Conservation (phyloP, 2,888 invertebrate species). For the Lamellibrachia satsuma region DNA sequence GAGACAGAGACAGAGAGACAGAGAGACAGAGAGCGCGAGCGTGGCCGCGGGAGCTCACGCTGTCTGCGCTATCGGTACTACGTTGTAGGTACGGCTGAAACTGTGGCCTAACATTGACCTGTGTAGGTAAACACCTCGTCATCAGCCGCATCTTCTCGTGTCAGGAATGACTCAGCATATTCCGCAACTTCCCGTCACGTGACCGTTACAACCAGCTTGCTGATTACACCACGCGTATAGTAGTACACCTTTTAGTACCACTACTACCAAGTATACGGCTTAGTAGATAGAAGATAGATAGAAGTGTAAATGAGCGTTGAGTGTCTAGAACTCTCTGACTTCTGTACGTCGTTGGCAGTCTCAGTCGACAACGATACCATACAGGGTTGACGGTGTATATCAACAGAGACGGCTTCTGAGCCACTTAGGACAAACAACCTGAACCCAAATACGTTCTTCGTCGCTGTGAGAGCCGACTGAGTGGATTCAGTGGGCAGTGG, state of each 20-base stretch:
- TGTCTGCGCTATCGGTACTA: neutral
- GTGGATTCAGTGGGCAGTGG: too few species aligned
- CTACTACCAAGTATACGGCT: neutral
- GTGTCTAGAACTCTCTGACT: neutral
- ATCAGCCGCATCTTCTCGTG: neutral
- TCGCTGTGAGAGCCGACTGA: neutral
- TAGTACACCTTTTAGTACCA: neutral
- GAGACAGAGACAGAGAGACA: neutral
- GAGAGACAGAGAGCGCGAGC: neutral
- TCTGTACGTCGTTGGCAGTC: neutral
- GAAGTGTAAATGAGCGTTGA: neutral
- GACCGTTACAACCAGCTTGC: neutral
- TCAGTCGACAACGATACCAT: neutral
- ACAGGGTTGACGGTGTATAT: neutral
- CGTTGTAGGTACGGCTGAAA: neutral
- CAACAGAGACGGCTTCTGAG: neutral
- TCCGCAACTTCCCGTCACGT: neutral
- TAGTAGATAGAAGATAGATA: neutral
- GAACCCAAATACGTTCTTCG: too few species aligned
- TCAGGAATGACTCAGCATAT: neutral
- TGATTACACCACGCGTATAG: neutral
- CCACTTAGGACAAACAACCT: neutral
- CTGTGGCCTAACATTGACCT: neutral
- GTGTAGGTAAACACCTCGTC: neutral
- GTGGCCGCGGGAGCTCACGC: neutral